A percentile compares a stretch with the other conserved stretches of the same genome.
These are phyloP conservation scores for Tonatia bakeri DNA, from an alignment of 2,113 vertebrate genomes.

Conservation along the genomic window DNA sequence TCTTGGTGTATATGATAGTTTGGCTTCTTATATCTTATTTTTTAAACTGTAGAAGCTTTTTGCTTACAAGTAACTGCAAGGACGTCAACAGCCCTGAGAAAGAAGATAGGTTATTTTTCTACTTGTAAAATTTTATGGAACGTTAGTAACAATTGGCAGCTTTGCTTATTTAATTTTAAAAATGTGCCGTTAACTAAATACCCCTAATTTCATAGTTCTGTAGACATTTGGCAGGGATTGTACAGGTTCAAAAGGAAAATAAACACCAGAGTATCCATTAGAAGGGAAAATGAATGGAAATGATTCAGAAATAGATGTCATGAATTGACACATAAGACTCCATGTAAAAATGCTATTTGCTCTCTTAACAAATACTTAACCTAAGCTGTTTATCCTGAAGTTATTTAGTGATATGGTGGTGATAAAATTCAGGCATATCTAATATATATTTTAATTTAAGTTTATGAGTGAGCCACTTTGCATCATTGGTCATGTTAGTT, in stretches of 20 bases:
- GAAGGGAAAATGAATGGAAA: background rate
- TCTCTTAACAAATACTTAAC: constrained; percentile 9
- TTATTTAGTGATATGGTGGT: background rate
- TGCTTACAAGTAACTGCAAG: background rate
- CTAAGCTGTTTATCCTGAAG: background rate
- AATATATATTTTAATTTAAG: background rate
- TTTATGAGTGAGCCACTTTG: background rate
- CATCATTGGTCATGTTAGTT: background rate
- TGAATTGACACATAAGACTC: background rate
- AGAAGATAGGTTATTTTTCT: background rate
- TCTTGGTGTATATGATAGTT: background rate
- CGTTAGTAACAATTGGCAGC: background rate
- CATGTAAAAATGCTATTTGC: background rate
- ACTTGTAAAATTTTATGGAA: background rate
- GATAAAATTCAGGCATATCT: background rate
- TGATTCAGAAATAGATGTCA: constrained; percentile 27
- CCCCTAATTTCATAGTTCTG: background rate
- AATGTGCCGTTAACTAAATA: constrained; percentile 20
- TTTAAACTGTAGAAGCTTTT: background rate
- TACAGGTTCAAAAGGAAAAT: constrained; percentile 20
- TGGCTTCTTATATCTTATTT: background rate
- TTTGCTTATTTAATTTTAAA: constrained; percentile 43
- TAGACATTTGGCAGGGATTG: constrained; percentile 1
- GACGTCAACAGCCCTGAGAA: background rate
- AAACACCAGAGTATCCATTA: background rate